Conservation (phyloP, 1,140 invertebrate genomes). For the Camponotus floridanus region DNA sequence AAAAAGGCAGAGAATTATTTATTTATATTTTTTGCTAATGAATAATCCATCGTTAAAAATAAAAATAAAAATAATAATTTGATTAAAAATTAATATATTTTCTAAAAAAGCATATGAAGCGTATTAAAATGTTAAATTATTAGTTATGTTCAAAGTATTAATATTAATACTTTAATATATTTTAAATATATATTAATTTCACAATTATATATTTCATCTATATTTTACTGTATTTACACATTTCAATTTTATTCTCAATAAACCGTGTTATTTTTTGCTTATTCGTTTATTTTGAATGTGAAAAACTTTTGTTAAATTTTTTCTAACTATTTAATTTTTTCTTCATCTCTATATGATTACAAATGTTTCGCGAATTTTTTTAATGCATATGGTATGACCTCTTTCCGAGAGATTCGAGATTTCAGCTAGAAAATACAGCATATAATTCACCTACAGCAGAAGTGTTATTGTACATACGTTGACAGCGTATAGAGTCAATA, state of each 20-base stretch:
- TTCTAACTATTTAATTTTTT: background rate
- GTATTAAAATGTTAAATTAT: no score
- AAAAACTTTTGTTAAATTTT: background rate
- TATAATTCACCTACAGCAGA: constrained; percentile 14
- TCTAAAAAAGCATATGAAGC: no score
- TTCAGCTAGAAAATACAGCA: constrained; percentile 22
- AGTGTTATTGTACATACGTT: constrained; percentile 29
- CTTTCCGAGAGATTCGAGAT: constrained; percentile 45
- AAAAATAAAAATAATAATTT: no score
- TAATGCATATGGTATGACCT: background rate
- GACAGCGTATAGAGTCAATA: constrained; percentile 21
- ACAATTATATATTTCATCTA: background rate
- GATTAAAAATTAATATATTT: no score
- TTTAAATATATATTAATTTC: no score
- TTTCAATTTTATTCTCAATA: background rate
- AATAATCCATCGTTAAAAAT: background rate
- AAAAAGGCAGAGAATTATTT: background rate
- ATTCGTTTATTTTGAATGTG: background rate
- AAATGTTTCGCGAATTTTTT: background rate
- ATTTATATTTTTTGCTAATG: background rate
- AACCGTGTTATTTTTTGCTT: background rate
- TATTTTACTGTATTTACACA: background rate
- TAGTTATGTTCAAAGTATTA: no score
- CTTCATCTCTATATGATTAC: background rate
- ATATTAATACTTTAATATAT: no score